Percentiles rank a stretch among this genome's conserved stretches.
These are phyloP conservation scores for Daphoenositta chrysoptera DNA, from an alignment of 2,113 vertebrate genomes.

Conservation along the genomic window DNA sequence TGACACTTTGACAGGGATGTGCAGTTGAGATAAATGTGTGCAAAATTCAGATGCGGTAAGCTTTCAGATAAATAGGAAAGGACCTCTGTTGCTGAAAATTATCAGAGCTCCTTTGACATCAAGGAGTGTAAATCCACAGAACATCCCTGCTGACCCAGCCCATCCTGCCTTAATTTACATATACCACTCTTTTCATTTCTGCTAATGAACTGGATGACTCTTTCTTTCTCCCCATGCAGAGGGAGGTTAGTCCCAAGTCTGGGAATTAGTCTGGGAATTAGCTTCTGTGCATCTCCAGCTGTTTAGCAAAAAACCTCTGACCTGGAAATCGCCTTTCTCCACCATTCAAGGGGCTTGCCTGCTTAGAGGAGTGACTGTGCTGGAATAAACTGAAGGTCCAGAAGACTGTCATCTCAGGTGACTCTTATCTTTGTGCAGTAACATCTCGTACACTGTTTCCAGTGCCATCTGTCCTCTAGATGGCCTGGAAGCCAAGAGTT, in stretches of 20 bases:
- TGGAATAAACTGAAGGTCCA: not conserved
- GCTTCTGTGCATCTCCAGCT: not conserved
- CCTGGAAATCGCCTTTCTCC: not conserved
- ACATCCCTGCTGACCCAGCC: not conserved
- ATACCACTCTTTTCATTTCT: not conserved
- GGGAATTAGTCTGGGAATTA: not conserved
- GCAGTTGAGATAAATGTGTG: not conserved
- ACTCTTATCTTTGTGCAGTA: not conserved
- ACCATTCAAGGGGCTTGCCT: not conserved
- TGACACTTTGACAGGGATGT: not conserved
- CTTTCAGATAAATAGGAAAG: not conserved
- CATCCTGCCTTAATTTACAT: not conserved
- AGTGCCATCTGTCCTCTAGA: not conserved
- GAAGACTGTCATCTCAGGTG: not conserved
- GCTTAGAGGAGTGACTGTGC: not conserved
- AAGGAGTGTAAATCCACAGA: not conserved
- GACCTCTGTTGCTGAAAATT: not conserved
- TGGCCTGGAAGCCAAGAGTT: not conserved
- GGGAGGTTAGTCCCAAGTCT: not conserved
- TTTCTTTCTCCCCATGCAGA: not conserved
- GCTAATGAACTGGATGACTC: not conserved
- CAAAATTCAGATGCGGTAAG: not conserved
- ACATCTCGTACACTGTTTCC: not conserved
- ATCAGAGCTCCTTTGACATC: not conserved
- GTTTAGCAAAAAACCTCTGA: not conserved